Base-by-base conservation (phyloP, 2,888 invertebrate genomes). In the Scrobipalpa costella region DNA sequence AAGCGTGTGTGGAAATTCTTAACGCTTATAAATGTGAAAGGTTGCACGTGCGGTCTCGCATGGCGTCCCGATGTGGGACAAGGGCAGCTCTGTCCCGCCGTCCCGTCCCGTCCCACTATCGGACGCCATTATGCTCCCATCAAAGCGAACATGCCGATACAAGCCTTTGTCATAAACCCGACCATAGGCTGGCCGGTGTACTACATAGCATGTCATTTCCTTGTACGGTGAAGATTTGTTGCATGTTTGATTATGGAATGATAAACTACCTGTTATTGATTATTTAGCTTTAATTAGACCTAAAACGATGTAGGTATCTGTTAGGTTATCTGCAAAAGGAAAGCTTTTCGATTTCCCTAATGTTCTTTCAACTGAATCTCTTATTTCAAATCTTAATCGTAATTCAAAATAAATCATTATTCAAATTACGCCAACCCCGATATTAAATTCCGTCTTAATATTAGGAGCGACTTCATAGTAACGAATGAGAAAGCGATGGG, bases 1-100 rank as follows among this genome's bases (percentile, higher is more conserved):
- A 21, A 21, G 50, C 52, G 33, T 19, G 52, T 27, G 27, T n/a
- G 17, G 13, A 57, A 57, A 57, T 7, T 55, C n/a, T 34, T 13
- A 33, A 36, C 17, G 36, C 36, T 6, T 69, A 80, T 69, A 80
- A 79, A 82, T 78, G 78, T 74, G 66, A 82, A 80, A 85, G 79
- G 83, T 82, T 74, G 21, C 38, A 47, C 60, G 47, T 17, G 60
- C 47, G 7, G 49, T 19, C 38, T 59, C 44, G 15, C 33, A 21
- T n/a, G 52, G 34, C n/a, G 33, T 27, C n/a, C 27, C n/a, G 74
- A 85, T 81, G 75, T 84, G 75, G 85, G 77, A 76, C 87, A 84
- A 86, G 86, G 86, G 72, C 74, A 69, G 62, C 61, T 67, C 62
- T 57, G 70, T 62, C 44, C 68, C 70, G 70, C 71, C 70, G 68